A percentile compares a stretch with the other conserved stretches of the same genome.
Evolutionary conservation across 2,113 vertebrate species (phyloP).

Genomic region (Gnathonemus echidnorhynchus): DNA sequence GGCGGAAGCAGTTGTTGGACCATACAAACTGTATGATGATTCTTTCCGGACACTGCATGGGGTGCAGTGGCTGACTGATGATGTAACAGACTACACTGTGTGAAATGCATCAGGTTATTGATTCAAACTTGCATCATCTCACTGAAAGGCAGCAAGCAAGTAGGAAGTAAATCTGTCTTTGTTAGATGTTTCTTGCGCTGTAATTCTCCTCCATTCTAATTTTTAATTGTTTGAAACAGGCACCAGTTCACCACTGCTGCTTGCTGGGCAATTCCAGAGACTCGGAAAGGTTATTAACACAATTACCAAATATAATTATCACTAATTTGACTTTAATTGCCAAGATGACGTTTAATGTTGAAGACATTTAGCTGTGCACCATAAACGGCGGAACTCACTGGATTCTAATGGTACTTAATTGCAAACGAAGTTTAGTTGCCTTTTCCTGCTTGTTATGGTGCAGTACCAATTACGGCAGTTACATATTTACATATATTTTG

Average conservation of each 20-base stretch:
- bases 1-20: neutral
- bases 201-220: neutral
- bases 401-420: neutral
- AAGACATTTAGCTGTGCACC: neutral
- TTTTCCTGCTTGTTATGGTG: neutral
- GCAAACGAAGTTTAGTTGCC: neutral
- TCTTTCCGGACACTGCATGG: neutral
- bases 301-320: neutral
- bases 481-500: neutral
- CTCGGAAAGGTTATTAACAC: neutral
- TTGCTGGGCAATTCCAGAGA: neutral
- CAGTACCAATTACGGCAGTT: neutral
- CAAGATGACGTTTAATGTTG: neutral
- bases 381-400: neutral
- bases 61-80: neutral
- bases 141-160: neutral
- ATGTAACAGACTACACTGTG: neutral
- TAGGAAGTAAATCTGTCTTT: neutral
- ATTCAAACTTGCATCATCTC: neutral
- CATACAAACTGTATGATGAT: neutral
- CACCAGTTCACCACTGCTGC: neutral
- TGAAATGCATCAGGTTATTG: neutral
- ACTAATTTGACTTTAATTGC: neutral
- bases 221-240: neutral
- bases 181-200: neutral